A percentile compares a stretch with the other conserved stretches of the same genome.
These are phyloP conservation scores for Molorchus minor DNA, from an alignment of 2,888 invertebrate species.

Conservation along the genomic window DNA sequence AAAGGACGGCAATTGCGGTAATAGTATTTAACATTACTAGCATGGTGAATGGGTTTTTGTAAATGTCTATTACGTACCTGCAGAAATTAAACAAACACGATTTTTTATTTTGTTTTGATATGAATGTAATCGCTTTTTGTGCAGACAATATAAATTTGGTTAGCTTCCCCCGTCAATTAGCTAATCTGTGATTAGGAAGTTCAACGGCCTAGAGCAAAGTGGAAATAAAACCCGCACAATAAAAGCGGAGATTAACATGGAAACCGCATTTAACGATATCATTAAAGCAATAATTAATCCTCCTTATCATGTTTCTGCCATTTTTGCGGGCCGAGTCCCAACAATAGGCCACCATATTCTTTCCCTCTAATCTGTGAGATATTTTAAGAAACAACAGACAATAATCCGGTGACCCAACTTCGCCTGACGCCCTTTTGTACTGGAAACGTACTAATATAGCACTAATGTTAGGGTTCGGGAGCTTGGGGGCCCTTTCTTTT, in stretches of 20 bases:
- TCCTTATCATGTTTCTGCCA: constrained; percentile 22
- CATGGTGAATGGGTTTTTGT: too few relatives aligned
- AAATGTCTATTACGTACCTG: too few relatives aligned
- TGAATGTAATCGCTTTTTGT: too few relatives aligned
- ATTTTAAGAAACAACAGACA: constrained; percentile 30
- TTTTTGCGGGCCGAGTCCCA: constrained; percentile 12
- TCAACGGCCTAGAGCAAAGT: too few relatives aligned
- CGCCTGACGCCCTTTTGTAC: constrained; percentile 21
- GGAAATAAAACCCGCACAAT: constrained; percentile 1
- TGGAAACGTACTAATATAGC: constrained; percentile 16
- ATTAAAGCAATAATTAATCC: constrained; percentile 22
- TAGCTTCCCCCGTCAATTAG: too few relatives aligned
- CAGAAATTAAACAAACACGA: too few relatives aligned
- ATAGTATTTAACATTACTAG: too few relatives aligned
- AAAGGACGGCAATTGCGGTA: too few relatives aligned
- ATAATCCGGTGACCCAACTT: constrained; percentile 27
- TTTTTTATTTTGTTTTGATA: too few relatives aligned
- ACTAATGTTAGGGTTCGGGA: constrained; percentile 20
- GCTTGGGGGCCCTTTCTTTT: not conserved
- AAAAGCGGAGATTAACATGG: constrained; percentile 9
- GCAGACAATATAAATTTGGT: too few relatives aligned
- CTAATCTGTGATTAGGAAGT: too few relatives aligned
- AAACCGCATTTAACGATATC: constrained; percentile 22
- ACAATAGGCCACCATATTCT: constrained; percentile 15
- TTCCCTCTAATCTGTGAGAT: constrained; percentile 23